These are phyloP conservation scores for Leucophenga montana DNA, from an alignment of 2,888 invertebrate species.

Conservation along the genomic window DNA sequence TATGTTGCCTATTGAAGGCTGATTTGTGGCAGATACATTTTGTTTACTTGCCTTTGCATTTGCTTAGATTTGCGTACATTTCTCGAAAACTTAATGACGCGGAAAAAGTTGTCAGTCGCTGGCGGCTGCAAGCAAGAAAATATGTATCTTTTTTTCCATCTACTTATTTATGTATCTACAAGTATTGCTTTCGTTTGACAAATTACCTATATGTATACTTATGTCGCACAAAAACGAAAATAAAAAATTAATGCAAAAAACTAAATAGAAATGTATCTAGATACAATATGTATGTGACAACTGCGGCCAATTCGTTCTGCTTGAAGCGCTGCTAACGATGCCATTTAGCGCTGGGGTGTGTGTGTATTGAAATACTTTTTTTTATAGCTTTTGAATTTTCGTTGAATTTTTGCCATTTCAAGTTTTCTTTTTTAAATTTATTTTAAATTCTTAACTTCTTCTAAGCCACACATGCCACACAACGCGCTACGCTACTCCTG, in stretches of 20 bases:
- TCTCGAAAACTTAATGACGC: slow-evolving; percentile 19
- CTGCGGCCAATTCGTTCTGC: slow-evolving; percentile 20
- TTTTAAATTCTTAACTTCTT: too few species aligned
- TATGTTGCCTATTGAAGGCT: not conserved
- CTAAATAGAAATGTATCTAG: not conserved
- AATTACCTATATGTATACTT: slow-evolving; percentile 14
- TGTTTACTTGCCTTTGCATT: not conserved
- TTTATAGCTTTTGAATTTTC: too few species aligned
- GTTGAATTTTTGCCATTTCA: too few species aligned
- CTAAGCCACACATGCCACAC: too few species aligned
- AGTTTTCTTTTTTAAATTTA: too few species aligned
- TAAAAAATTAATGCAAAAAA: not conserved
- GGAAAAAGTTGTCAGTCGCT: slow-evolving; percentile 14
- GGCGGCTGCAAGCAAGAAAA: not conserved
- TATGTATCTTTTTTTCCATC: not conserved
- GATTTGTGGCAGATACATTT: not conserved
- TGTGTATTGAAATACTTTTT: too few species aligned
- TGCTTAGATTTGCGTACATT: slow-evolving; percentile 5
- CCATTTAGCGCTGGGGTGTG: slow-evolving; percentile 8
- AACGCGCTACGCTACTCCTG: too few species aligned
- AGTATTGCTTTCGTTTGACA: slow-evolving; percentile 19
- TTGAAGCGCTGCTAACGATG: slow-evolving; percentile 14
- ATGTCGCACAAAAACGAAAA: not conserved
- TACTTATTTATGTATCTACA: too few species aligned
- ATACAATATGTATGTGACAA: slow-evolving; percentile 14